phyloP scores from a whole-genome alignment of 2,888 invertebrate species.

The Acleris cristana region DNA sequence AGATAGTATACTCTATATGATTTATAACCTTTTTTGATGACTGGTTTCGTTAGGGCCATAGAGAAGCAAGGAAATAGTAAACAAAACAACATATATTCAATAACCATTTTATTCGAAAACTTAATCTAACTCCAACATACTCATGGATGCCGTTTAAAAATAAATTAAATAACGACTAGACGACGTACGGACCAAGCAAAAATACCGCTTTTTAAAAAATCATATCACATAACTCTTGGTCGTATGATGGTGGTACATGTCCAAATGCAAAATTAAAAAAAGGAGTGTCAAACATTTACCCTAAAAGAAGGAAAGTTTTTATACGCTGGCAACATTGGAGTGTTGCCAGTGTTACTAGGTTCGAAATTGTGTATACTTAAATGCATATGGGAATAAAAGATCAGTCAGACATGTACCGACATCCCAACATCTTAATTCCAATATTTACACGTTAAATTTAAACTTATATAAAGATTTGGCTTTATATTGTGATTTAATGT shows the following conservation, averaged over 20 bases:
- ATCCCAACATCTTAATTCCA: conserved; percentile 32
- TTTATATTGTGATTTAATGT: conserved; percentile 48
- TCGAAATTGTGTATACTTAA: neutral
- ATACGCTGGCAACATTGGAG: neutral
- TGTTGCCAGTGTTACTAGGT: conserved; percentile 10
- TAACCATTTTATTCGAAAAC: conserved; percentile 78
- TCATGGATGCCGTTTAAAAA: conserved; percentile 59
- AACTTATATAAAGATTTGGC: conserved; percentile 58
- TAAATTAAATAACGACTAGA: conserved; percentile 81
- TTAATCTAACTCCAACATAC: conserved; percentile 74
- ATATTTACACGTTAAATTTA: conserved; percentile 43
- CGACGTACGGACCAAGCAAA: conserved; percentile 65
- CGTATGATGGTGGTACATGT: conserved; percentile 42
- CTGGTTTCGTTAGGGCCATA: too few species aligned
- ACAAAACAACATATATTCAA: conserved; percentile 48
- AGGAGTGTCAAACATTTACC: neutral
- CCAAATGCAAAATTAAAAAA: conserved; percentile 15
- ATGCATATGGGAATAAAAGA: conserved; percentile 5
- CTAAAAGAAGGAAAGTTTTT: conserved; percentile 4
- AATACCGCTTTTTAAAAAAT: conserved; percentile 18
- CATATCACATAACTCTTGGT: conserved; percentile 43
- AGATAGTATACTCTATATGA: too few species aligned
- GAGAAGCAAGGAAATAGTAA: neutral
- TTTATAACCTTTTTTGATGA: too few species aligned
- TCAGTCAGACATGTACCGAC: conserved; percentile 35